A percentile compares a stretch with the other conserved stretches of the same genome.
These are phyloP conservation scores for Anolis apletophallus DNA, from an alignment of 2,797 vertebrate genomes.

Conservation along the genomic window DNA sequence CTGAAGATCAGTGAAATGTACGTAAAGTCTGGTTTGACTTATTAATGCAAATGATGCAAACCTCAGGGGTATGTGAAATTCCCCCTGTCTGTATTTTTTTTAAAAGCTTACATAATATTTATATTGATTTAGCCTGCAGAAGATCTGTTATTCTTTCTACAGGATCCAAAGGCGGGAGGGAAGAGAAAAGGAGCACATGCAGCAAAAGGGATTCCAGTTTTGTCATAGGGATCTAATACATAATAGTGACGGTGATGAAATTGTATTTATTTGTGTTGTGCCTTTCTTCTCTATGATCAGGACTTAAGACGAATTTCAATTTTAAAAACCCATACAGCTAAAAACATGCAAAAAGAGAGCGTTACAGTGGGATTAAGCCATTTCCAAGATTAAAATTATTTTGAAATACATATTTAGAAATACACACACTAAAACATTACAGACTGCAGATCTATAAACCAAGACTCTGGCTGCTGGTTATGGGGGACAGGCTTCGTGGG, in stretches of 20 bases:
- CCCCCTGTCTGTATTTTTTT: background rate
- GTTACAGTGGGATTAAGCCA: no score
- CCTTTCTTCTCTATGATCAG: no score
- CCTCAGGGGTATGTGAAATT: background rate
- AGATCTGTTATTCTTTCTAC: background rate
- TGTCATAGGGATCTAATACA: background rate
- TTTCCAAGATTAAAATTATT: no score
- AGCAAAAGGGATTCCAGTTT: background rate
- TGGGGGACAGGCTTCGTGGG: background rate
- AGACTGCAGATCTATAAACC: background rate
- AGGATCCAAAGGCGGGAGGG: background rate
- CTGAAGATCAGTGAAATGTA: background rate
- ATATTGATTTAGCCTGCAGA: background rate
- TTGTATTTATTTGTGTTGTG: no score
- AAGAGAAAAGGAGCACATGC: background rate
- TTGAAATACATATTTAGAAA: no score
- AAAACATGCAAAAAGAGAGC: no score
- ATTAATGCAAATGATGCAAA: background rate
- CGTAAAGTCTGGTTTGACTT: background rate
- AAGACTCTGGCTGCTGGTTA: constrained; percentile 73
- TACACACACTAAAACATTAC: background rate
- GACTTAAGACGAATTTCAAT: no score
- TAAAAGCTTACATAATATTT: background rate
- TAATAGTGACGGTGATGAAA: no score
- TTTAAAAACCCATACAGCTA: no score